Conservation (phyloP, 1,140 invertebrate genomes). For the Coptotermes formosanus region DNA sequence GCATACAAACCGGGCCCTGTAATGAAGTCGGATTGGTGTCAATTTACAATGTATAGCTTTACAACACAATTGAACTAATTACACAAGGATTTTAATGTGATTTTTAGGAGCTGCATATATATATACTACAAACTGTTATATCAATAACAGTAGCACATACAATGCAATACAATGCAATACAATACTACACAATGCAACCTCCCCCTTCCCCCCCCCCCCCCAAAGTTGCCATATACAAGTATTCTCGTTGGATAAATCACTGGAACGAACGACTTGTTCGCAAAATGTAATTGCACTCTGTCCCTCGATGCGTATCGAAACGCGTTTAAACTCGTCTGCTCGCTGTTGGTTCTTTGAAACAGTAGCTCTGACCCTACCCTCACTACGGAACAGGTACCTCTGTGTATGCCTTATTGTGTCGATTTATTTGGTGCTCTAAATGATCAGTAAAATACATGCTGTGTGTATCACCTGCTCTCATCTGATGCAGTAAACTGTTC, state of each 20-base stretch:
- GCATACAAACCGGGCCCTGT: background rate
- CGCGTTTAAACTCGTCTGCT: no score
- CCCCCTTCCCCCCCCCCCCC: background rate
- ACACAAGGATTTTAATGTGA: conserved; percentile 9
- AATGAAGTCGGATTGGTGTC: background rate
- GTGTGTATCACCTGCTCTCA: no score
- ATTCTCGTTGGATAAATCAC: background rate
- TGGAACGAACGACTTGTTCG: background rate
- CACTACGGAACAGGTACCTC: no score
- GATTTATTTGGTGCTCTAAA: no score
- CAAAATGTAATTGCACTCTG: background rate
- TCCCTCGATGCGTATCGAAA: no score
- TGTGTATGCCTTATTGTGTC: no score
- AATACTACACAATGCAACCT: no score
- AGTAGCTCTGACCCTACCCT: no score
- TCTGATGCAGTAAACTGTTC: no score
- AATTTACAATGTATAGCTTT: conserved; percentile 15
- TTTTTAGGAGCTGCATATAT: background rate
- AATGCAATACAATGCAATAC: no score
- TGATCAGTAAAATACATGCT: no score
- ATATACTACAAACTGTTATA: background rate
- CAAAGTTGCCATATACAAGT: background rate
- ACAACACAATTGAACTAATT: conserved; percentile 17
- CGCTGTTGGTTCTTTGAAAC: no score
- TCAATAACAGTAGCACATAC: background rate